Evolutionary conservation across 37 sponge, comb jelly and placozoan species (phyloP).

Genomic region (Crambe crambe): DNA sequence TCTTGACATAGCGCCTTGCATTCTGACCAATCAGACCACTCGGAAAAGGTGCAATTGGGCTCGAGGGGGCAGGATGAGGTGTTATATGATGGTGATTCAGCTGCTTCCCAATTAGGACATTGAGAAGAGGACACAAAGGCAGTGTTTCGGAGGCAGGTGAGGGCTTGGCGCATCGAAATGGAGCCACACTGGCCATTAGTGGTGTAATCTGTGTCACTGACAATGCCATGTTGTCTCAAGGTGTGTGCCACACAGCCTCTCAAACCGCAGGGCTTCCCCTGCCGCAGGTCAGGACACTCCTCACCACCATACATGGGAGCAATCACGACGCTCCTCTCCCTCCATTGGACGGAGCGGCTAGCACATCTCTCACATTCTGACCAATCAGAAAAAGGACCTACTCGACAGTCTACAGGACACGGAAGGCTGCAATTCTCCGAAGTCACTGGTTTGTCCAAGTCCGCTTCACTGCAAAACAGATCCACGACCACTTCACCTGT

Average conservation of each 20-base stretch:
- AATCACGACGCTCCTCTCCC: constrained; percentile 2
- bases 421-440: constrained; percentile 7
- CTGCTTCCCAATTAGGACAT: not conserved
- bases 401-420: constrained; percentile 45
- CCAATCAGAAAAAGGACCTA: constrained; percentile 22
- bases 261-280: not conserved
- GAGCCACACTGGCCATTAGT: constrained; percentile 14
- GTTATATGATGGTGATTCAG: not conserved
- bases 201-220: constrained; percentile 2
- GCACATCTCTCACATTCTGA: not conserved
- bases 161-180: not conserved
- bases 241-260: not conserved
- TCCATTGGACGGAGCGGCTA: not conserved
- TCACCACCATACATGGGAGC: constrained; percentile 6
- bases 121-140: not conserved
- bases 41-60: constrained; percentile 16
- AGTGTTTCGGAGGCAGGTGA: constrained; percentile 16
- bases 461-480: not conserved
- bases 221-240: not conserved
- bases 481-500: not conserved
- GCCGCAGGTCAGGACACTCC: constrained; percentile 10
- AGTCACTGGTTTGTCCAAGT: not conserved
- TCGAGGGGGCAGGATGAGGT: not conserved
- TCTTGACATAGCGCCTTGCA: not conserved
- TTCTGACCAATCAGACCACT: constrained; percentile 11